These are phyloP conservation scores for Pangasius larnaudii DNA, from an alignment of 2,797 vertebrate genomes.

Conservation along the genomic window DNA sequence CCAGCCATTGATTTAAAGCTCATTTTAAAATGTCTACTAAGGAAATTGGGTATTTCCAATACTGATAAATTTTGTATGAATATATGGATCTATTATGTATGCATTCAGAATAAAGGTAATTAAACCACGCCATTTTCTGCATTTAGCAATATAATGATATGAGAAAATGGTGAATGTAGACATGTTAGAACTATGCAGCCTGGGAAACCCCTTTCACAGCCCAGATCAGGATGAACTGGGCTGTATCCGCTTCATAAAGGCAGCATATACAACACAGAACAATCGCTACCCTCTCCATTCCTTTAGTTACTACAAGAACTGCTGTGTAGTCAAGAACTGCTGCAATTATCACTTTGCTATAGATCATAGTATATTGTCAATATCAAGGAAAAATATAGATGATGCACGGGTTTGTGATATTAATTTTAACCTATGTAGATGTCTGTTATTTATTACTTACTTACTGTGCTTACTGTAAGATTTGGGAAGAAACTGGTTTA, in stretches of 20 bases:
- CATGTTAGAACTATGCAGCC: background rate
- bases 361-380: background rate
- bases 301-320: constrained; percentile 9
- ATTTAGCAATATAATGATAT: background rate
- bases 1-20: background rate
- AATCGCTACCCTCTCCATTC: background rate
- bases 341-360: constrained; percentile 14
- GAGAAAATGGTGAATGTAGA: background rate
- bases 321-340: constrained; percentile 25
- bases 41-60: background rate
- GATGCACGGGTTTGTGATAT: background rate
- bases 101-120: constrained; percentile 16
- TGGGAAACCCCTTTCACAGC: background rate
- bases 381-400: background rate
- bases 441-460: too few relatives aligned
- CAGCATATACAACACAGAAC: background rate
- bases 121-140: background rate
- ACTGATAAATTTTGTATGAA: background rate
- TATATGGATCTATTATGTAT: constrained; percentile 5
- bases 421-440: constrained; percentile 4
- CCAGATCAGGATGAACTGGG: background rate
- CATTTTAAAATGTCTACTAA: constrained; percentile 10
- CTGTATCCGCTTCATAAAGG: background rate
- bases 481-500: background rate
- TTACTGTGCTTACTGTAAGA: background rate